Conservation (phyloP, 2,113 vertebrate genomes). For the Cebus imitator region DNA sequence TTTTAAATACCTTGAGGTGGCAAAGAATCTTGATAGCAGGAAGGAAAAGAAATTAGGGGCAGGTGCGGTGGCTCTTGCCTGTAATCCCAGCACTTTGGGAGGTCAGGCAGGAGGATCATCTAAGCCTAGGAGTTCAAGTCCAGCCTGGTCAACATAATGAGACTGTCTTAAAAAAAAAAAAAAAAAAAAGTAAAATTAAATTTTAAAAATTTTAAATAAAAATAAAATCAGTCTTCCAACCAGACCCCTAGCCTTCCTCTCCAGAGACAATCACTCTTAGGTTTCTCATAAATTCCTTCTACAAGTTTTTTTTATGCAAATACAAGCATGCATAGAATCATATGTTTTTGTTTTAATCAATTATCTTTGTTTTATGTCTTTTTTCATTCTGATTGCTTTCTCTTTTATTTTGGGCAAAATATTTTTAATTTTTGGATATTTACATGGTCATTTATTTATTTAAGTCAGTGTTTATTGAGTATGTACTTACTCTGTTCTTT, state of each 20-base stretch:
- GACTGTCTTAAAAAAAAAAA: no score
- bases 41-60: neutral
- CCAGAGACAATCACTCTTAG: neutral
- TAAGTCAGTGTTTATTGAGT: neutral
- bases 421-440: neutral
- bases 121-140: no score
- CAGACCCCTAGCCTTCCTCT: neutral
- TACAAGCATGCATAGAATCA: neutral
- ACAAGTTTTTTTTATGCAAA: neutral
- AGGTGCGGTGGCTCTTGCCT: no score
- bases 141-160: no score
- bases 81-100: no score
- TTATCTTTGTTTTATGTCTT: neutral
- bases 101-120: no score
- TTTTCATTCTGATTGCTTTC: neutral
- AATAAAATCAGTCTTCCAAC: neutral
- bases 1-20: neutral
- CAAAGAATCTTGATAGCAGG: neutral
- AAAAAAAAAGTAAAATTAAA: no score
- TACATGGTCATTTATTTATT: neutral
- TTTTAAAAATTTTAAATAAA: neutral
- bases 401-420: neutral
- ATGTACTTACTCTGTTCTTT: neutral
- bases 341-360: neutral
- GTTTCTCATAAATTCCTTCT: neutral